phyloP scores from a whole-genome alignment of 2,888 invertebrate genomes.

The Eulithis testata region DNA sequence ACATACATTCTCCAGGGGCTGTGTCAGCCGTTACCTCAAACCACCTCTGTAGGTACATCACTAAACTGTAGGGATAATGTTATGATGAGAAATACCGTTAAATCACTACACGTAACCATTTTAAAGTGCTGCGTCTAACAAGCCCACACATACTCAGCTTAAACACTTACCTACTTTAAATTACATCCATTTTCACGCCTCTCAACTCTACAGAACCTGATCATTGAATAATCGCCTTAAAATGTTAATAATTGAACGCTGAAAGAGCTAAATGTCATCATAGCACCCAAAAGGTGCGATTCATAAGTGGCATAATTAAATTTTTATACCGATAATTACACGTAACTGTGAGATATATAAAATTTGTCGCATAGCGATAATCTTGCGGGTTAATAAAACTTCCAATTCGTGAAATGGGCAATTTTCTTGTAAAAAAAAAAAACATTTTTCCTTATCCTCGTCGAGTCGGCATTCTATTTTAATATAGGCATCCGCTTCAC shows the following conservation, averaged over 20 bases:
- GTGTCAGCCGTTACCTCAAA: constrained; percentile 34
- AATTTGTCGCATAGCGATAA: constrained; percentile 41
- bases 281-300: constrained; percentile 33
- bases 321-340: constrained; percentile 36
- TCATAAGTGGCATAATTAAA: constrained; percentile 41
- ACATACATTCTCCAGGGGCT: constrained; percentile 67
- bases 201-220: constrained; percentile 49
- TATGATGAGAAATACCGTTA: constrained; percentile 64
- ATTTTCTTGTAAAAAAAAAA: constrained; percentile 25
- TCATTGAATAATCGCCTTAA: constrained; percentile 50
- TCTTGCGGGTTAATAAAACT: constrained; percentile 21
- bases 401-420: constrained; percentile 23
- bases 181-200: constrained; percentile 53
- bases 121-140: constrained; percentile 40
- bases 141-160: constrained; percentile 38
- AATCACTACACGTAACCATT: constrained; percentile 34
- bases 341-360: constrained; percentile 36
- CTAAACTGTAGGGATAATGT: constrained; percentile 58
- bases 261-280: constrained; percentile 41
- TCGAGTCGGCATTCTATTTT: constrained; percentile 64
- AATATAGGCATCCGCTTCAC: constrained; percentile 63
- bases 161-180: constrained; percentile 32
- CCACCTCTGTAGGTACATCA: constrained; percentile 37
- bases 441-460: constrained; percentile 45
- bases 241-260: constrained; percentile 44